Percentiles rank a stretch among this genome's conserved stretches.
These are phyloP conservation scores for Triplophysa dalaica DNA, from an alignment of 2,113 vertebrate species.

Conservation along the genomic window DNA sequence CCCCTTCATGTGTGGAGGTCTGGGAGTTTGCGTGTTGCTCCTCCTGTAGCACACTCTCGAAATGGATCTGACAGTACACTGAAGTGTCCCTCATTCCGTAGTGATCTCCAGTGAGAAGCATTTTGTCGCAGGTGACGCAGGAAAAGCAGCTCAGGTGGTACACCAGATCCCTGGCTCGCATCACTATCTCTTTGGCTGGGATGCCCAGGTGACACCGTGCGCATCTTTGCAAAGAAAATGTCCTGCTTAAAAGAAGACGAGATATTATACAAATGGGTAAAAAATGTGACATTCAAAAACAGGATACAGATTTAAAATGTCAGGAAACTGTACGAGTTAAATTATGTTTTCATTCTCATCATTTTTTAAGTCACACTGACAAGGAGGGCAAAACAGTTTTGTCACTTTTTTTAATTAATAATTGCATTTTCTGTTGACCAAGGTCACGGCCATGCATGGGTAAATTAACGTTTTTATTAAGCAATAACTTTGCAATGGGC, in stretches of 20 bases:
- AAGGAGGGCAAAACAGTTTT: no score
- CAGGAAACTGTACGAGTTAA: no score
- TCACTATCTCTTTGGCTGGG: slow-evolving; percentile 98
- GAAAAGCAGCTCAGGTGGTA: slow-evolving; percentile 99
- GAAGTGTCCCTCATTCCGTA: slow-evolving; percentile 99
- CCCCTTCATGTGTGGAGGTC: slow-evolving; percentile 93
- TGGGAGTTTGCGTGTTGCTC: slow-evolving; percentile 90
- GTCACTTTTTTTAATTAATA: no score
- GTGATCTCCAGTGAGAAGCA: slow-evolving; percentile 96
- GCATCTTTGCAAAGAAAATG: slow-evolving; percentile 97
- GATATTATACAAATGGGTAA: neutral
- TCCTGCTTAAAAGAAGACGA: slow-evolving; percentile 76
- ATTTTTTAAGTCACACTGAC: no score
- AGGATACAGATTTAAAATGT: neutral
- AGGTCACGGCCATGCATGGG: no score
- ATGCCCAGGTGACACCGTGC: slow-evolving; percentile 97
- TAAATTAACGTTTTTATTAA: no score
- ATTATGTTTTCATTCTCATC: no score
- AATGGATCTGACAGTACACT: slow-evolving; percentile 97
- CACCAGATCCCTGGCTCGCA: slow-evolving; percentile 95
- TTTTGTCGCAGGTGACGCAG: slow-evolving; percentile 96
- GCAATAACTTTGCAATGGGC: no score
- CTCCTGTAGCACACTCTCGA: slow-evolving; percentile 94
- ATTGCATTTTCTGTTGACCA: no score
- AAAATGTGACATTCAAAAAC: neutral